Evolutionary conservation across 2,113 vertebrate species (phyloP).

Genomic region (Mustelus asterias): DNA sequence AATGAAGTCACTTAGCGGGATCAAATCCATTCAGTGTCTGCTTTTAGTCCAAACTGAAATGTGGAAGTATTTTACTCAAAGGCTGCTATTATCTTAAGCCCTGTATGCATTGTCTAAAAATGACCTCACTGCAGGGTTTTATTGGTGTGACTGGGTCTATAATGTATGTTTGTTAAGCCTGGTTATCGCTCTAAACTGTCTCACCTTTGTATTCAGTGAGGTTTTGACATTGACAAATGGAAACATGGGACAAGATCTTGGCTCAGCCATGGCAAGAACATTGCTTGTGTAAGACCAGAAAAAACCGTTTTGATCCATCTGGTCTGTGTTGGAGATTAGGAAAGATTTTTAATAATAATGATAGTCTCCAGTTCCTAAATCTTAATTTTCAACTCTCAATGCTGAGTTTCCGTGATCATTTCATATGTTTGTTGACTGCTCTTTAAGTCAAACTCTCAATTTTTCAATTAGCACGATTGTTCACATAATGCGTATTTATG

Average conservation of each 20-base stretch:
- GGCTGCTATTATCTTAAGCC: background rate
- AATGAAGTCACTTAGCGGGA: background rate
- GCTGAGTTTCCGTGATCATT: background rate
- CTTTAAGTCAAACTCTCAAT: background rate
- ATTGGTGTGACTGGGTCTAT: background rate
- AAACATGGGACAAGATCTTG: background rate
- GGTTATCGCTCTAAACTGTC: background rate
- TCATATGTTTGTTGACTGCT: background rate
- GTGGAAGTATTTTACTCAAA: constrained; percentile 16
- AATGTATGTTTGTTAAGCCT: background rate
- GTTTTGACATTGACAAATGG: background rate
- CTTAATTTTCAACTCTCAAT: background rate
- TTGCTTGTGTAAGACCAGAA: background rate
- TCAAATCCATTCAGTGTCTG: background rate
- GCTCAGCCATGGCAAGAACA: background rate
- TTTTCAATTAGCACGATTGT: background rate
- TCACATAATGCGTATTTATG: background rate
- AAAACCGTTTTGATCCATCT: background rate
- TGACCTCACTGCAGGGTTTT: background rate
- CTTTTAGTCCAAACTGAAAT: background rate
- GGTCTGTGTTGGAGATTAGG: background rate
- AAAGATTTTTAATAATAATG: background rate
- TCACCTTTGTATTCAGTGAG: background rate
- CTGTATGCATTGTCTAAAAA: background rate
- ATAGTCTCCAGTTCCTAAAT: background rate